Evolutionary conservation across 2,888 invertebrate species (phyloP).

Genomic region (Heliothis peltigera): DNA sequence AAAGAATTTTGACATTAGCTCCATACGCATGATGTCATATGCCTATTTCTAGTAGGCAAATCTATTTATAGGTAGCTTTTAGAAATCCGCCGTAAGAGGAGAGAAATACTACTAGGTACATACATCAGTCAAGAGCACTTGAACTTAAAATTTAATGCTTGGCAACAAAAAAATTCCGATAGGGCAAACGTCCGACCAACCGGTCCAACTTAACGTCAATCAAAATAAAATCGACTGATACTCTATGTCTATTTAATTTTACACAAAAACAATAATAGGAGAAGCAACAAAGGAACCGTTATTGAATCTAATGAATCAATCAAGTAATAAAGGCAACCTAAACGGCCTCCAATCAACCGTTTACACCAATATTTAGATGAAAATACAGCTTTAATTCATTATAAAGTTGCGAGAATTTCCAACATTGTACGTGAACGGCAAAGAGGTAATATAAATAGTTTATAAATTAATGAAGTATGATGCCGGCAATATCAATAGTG

Average conservation of each 20-base stretch:
- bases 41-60: no score
- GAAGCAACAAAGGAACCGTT: background rate
- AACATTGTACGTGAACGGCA: background rate
- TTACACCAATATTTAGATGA: background rate
- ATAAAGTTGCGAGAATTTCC: constrained; percentile 11
- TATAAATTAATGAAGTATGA: constrained; percentile 40
- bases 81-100: no score
- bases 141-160: no score
- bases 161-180: no score
- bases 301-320: background rate
- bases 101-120: no score
- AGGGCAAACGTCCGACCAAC: no score
- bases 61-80: no score
- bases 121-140: no score
- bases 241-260: background rate
- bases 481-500: constrained; percentile 28
- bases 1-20: no score
- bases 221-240: background rate
- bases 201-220: no score
- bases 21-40: no score
- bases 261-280: background rate
- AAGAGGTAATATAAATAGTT: constrained; percentile 42
- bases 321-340: background rate
- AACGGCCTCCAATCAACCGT: background rate
- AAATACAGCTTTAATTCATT: constrained; percentile 7